phyloP scores from a whole-genome alignment of 2,888 invertebrate genomes.

The Chrysodeixis includens region DNA sequence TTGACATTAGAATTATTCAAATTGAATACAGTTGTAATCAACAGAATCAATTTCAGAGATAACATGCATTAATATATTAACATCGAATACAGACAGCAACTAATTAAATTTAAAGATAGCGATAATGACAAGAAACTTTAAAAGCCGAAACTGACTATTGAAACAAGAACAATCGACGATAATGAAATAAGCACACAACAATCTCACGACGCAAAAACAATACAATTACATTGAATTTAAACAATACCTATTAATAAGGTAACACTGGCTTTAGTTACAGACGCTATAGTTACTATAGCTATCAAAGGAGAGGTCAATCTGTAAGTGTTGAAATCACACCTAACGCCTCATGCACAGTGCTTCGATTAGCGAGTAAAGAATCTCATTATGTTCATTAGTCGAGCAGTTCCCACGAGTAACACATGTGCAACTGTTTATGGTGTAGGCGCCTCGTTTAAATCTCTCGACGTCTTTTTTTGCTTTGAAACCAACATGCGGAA shows the following conservation, averaged over 20 bases:
- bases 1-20: no score
- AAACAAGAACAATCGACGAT: slow-evolving; percentile 36
- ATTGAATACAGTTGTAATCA: neutral
- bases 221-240: slow-evolving; percentile 32
- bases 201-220: slow-evolving; percentile 36
- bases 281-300: neutral
- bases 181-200: slow-evolving; percentile 45
- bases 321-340: slow-evolving; percentile 59
- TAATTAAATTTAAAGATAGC: slow-evolving; percentile 2
- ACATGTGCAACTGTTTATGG: slow-evolving; percentile 81
- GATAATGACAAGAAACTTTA: slow-evolving; percentile 19
- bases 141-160: slow-evolving; percentile 7
- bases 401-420: slow-evolving; percentile 78
- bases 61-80: neutral
- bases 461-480: slow-evolving; percentile 75
- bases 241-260: slow-evolving; percentile 33
- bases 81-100: slow-evolving; percentile 1
- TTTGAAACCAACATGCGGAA: slow-evolving; percentile 55
- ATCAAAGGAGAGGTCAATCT: slow-evolving; percentile 42
- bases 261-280: slow-evolving; percentile 24
- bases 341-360: slow-evolving; percentile 50
- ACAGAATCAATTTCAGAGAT: neutral
- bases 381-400: slow-evolving; percentile 79
- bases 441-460: slow-evolving; percentile 70
- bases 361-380: slow-evolving; percentile 79